Evolutionary conservation across 2,797 vertebrate species (phyloP), one percentile per base, ranked within the genome.

Genomic region (Nothura maculosa): DNA sequence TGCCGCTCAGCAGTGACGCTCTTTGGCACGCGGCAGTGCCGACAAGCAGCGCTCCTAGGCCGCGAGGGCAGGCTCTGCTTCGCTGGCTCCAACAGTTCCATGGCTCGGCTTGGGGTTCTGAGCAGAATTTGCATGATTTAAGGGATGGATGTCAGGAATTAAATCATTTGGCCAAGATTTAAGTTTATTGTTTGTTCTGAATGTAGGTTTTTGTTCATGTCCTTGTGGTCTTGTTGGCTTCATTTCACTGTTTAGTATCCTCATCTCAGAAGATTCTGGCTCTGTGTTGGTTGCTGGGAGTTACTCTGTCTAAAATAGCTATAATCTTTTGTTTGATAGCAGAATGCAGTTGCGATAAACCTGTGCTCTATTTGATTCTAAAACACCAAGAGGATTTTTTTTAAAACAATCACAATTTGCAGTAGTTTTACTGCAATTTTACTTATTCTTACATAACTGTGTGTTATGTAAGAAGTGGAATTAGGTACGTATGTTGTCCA

Each of bases 1-100:
- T 89, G 38, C 34, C 9, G 3, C 47, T 45, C 19, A 47, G 47
- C 42, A 8, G 3, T 30, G 52, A 0, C 74, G 0, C 0, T 9
- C 5, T 42, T 52, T 34, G n/a, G 8, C 3, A 0, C 11, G 22
- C 70, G 60, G 47, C 60, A 2, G 55, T 36, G 4, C 43, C 52
- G 7, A 12, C 42, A 55, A 55, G 52, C 17, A 30, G 3, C 10
- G 45, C 50, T 3, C 27, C 1, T 20, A 3, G 18, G n/a, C 66
- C 36, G 40, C 16, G 54, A 38, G 48, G n/a, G 58, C n/a, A 38
- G 24, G n/a, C 12, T 43, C 25, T 43, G 13, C 1, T 77, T 66
- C 61, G 14, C 60, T 68, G 3, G 25, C 62, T 60, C 75, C 40
- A 48, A 28, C 12, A 12, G 6, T 55, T 67, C 13, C 24, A 25